Percentiles rank a stretch among this genome's conserved stretches.
Conservation (phyloP, 1,140 invertebrate species). For the Lepidurus arcticus region DNA sequence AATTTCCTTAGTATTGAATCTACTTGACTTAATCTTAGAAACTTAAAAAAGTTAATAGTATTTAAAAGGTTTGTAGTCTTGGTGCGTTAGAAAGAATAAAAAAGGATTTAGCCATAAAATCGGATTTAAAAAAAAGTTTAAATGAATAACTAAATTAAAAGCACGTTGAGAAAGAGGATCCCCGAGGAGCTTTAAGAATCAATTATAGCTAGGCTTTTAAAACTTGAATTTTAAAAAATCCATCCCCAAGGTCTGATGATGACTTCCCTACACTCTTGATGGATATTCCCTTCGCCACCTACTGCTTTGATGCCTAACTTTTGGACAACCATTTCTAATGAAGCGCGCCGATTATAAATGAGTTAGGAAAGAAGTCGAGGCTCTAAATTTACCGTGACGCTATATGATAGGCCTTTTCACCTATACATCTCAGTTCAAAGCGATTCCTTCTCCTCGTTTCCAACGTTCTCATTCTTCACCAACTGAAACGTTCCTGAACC, state of each 20-base stretch:
- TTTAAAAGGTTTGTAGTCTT: too few species aligned
- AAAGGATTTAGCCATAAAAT: too few species aligned
- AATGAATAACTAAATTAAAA: background rate
- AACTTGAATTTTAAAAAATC: background rate
- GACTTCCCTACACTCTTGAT: background rate
- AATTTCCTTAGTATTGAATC: too few species aligned
- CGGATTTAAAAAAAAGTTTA: too few species aligned
- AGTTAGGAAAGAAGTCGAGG: background rate
- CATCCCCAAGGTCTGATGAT: background rate
- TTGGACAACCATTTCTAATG: background rate
- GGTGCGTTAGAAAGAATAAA: too few species aligned
- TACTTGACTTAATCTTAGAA: too few species aligned
- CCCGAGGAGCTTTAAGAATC: background rate
- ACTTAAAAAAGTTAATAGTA: too few species aligned
- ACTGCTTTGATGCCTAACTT: slow-evolving; percentile 11
- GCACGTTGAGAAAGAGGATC: background rate
- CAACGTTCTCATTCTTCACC: background rate
- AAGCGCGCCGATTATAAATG: background rate
- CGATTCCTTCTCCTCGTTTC: background rate
- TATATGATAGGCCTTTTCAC: background rate
- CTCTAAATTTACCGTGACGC: background rate
- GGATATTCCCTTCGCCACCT: background rate
- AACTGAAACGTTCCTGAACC: too few species aligned
- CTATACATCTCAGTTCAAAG: background rate
- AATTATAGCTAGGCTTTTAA: background rate